These are phyloP conservation scores for Dascyllus trimaculatus DNA, from an alignment of 2,113 vertebrate species.

Conservation along the genomic window DNA sequence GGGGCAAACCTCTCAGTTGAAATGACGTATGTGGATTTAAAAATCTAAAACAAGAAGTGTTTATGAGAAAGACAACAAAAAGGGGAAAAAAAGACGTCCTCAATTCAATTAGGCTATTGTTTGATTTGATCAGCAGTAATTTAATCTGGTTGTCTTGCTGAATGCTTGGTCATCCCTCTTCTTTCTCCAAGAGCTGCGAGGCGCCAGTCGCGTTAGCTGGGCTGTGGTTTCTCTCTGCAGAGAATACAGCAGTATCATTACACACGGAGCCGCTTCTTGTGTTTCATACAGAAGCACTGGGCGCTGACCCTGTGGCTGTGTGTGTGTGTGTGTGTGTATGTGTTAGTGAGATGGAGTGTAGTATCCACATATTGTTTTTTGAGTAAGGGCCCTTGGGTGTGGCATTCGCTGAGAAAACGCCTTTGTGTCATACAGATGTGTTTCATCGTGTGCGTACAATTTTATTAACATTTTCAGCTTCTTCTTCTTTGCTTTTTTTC, in stretches of 20 bases:
- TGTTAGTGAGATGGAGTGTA: neutral
- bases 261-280: neutral
- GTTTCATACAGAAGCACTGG: slow-evolving; percentile 25
- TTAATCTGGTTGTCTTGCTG: slow-evolving; percentile 38
- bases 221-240: slow-evolving; percentile 34
- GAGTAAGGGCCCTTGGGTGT: slow-evolving; percentile 51
- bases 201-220: slow-evolving; percentile 7
- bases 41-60: neutral
- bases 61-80: neutral
- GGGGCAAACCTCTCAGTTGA: neutral
- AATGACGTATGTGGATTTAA: too few species aligned
- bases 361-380: neutral
- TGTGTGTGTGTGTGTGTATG: slow-evolving; percentile 14
- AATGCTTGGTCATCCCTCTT: slow-evolving; percentile 52
- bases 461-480: too few species aligned
- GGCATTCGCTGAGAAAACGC: slow-evolving; percentile 21
- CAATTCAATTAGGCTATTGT: slow-evolving; percentile 2
- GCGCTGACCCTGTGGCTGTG: slow-evolving; percentile 7
- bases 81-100: neutral
- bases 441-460: neutral
- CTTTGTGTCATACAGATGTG: neutral
- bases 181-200: slow-evolving; percentile 11
- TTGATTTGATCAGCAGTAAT: slow-evolving; percentile 52
- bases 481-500: too few species aligned
- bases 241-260: slow-evolving; percentile 7